Evolutionary conservation across 2,113 vertebrate species (phyloP), one percentile per base, ranked within the genome.

Genomic region (Gulo gulo): DNA sequence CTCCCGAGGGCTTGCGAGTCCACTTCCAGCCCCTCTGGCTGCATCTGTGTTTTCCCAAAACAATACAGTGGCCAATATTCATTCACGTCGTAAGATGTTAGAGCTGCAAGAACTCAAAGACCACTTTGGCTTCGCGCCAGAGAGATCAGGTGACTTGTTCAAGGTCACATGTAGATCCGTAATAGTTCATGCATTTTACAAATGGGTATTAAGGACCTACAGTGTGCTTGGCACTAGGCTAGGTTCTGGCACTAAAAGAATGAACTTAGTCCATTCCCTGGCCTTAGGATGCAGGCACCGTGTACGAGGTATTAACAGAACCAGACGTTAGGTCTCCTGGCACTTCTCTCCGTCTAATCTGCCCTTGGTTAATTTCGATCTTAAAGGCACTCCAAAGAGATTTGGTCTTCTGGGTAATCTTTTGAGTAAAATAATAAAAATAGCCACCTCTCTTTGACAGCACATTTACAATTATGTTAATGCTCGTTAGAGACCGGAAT

Each of bases 341-440:
- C 3, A 23, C 29, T 88, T 88, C 34, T 2, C 24, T 81, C 20
- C 23, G 24, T 39, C 12, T 47, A 6, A 20, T 79, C 52, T 74
- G n/a, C 9, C 65, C 36, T 81, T 10, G 29, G 39, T 84, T 29
- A 80, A 63, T 71, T 84, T 96, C 29, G 21, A 1, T 34, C 42
- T 96, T 73, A 65, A 92, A 87, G 50, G 21, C 2, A 21, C 10
- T 94, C 85, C 11, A 24, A 59, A 63, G 61, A 86, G 31, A 94
- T 31, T 36, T 29, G 10, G 31, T n/a, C 52, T 69, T 47, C 55
- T 65, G n/a, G 11, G 34, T 61, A 80, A 83, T 93, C 39, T 87
- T 94, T 84, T 88, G 65, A 95, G n/a, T 65, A 59, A 87, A 82
- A 92, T 81, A 90, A 67, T 85, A 34, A 74, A 81, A 59, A 67